Percentiles rank a stretch among this genome's conserved stretches.
Evolutionary conservation across 2,113 vertebrate species (phyloP).

Genomic region (Lamprologus lemairii): DNA sequence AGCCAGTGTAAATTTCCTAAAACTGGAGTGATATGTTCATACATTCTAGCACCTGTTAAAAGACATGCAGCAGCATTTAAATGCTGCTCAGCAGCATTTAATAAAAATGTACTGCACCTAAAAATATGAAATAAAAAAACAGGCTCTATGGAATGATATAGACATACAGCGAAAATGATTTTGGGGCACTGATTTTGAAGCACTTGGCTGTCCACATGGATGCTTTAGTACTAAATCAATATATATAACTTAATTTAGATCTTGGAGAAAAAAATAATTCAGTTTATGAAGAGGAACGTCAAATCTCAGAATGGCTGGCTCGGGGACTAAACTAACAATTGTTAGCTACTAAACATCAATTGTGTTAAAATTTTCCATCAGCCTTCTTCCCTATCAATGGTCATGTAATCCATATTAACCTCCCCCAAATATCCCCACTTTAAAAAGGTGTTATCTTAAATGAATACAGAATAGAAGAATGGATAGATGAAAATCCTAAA

Average conservation of each 20-base stretch:
- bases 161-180: neutral
- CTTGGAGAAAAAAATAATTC: neutral
- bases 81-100: neutral
- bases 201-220: neutral
- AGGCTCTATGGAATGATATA: neutral
- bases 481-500: neutral
- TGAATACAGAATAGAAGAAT: neutral
- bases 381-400: neutral
- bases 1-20: neutral
- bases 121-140: neutral
- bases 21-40: neutral
- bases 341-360: neutral
- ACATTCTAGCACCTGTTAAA: neutral
- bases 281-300: neutral
- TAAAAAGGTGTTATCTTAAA: neutral
- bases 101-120: neutral
- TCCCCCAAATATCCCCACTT: neutral
- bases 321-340: neutral
- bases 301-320: neutral
- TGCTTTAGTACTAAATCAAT: neutral
- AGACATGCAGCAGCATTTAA: neutral
- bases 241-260: neutral
- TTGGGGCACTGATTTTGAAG: neutral
- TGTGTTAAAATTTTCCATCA: neutral
- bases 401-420: neutral